Base-by-base conservation (phyloP, 1,140 invertebrate genomes). In the Sesamia nonagrioides region DNA sequence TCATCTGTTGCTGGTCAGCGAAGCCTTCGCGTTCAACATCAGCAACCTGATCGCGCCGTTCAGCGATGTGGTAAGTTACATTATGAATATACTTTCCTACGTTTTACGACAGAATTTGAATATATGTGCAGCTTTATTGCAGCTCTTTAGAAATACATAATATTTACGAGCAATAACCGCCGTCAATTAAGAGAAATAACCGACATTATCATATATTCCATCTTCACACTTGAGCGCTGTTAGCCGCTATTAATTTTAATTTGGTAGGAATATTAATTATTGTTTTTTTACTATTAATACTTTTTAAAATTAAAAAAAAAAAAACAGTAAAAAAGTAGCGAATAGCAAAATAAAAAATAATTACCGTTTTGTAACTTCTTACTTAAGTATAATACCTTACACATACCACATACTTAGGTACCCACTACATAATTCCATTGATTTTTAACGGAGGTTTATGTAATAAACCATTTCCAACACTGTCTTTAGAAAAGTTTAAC, bases 1-100 rank as follows among this genome's bases (percentile, higher is more conserved):
- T 73, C 83, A 91, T 71, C 80, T 94, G 82, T 83, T 94, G 82
- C 77, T 94, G 78, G 76, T 92, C 81, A 90, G 80, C 78, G 91
- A 91, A 79, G 78, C 84, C 18, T 45, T 86, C 61, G 86, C 87
- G 35, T 83, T 83, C 56, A 94, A 92, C 75, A 73, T 84, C 78
- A 94, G 60, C 61, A 77, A 52, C 61, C n/a, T 77, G 15, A 86
- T 80, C 79, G 85, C 58, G 77, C 84, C 13, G 68, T 82, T 86
- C 54, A 80, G 80, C 68, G 86, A 91, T 86, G 82, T 86, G 88
- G 92, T 94, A 72, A 90, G 92, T 92, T 61, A 45, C 37, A 9
- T 45, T 50, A 73, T 42, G 17, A 58, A 45, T 33, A n/a, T 21
- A 54, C 40, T 73, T 45, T 60, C 11, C 42, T 54, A 40, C 6